phyloP scores from a whole-genome alignment of 1,140 invertebrate genomes.

The Polyergus mexicanus region DNA sequence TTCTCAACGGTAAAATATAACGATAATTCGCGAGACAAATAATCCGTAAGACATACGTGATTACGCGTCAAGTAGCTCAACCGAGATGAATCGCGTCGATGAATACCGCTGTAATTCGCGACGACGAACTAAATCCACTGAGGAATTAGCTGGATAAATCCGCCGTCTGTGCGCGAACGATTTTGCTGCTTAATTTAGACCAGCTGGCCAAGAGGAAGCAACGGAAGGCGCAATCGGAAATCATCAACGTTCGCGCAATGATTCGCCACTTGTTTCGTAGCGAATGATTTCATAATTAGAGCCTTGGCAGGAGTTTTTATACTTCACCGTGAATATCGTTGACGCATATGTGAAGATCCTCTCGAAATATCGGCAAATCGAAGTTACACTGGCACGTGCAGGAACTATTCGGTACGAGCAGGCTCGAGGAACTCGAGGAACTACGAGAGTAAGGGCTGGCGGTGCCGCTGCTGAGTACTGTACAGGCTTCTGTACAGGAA shows the following conservation, averaged over 20 bases:
- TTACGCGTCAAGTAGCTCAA: neutral
- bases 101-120: constrained; percentile 36
- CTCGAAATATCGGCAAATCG: constrained; percentile 89
- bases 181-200: constrained; percentile 24
- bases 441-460: constrained; percentile 79
- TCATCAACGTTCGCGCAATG: constrained; percentile 11
- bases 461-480: constrained; percentile 85
- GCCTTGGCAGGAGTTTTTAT: no score
- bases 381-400: constrained; percentile 90
- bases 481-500: constrained; percentile 83
- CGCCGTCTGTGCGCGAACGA: neutral
- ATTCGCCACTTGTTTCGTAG: neutral
- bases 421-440: constrained; percentile 60
- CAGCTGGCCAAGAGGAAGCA: constrained; percentile 37
- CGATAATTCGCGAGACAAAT: neutral
- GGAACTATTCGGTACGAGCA: constrained; percentile 74
- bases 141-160: constrained; percentile 38
- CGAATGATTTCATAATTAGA: constrained; percentile 10
- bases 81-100: constrained; percentile 39
- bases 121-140: constrained; percentile 34
- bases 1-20: neutral
- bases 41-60: neutral
- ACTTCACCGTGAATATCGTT: constrained; percentile 89
- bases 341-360: constrained; percentile 91
- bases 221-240: constrained; percentile 28